Evolutionary conservation across 1,140 invertebrate genomes (phyloP).

Genomic region (Zaprionus capensis): DNA sequence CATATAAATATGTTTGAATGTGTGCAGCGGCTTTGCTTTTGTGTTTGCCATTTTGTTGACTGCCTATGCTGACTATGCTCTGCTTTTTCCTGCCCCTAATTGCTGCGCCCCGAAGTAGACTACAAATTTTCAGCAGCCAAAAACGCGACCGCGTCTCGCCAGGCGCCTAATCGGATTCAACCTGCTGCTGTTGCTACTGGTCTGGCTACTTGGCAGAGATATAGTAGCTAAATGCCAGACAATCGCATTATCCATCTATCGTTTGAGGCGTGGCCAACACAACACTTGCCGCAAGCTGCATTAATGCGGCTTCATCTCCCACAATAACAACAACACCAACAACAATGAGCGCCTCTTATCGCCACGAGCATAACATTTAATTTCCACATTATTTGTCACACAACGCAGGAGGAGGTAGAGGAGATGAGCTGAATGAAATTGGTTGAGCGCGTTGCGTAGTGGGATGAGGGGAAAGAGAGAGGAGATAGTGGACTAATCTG

Average conservation of each 20-base stretch:
- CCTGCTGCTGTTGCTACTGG: constrained; percentile 18
- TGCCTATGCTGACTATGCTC: constrained; percentile 14
- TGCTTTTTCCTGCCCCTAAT: constrained; percentile 24
- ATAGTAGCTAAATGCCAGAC: constrained; percentile 11
- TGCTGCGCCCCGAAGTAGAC: constrained; percentile 43
- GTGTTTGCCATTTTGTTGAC: constrained; percentile 44
- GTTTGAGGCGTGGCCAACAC: constrained; percentile 19
- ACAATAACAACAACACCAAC: constrained; percentile 45
- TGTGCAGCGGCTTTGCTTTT: constrained; percentile 14
- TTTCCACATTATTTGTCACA: constrained; percentile 80
- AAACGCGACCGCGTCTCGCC: constrained; percentile 16
- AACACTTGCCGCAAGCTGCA: constrained; percentile 39
- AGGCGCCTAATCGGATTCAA: constrained; percentile 34
- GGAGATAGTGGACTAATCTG: constrained; percentile 48
- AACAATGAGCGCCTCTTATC: constrained; percentile 57
- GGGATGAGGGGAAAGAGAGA: not conserved
- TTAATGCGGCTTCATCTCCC: constrained; percentile 67
- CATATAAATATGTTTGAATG: not conserved
- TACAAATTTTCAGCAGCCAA: constrained; percentile 40
- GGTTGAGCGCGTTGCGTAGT: not conserved
- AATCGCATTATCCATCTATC: constrained; percentile 37
- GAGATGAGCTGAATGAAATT: not conserved
- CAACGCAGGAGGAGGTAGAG: not conserved
- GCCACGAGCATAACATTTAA: constrained; percentile 75
- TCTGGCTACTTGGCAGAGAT: not conserved